A percentile compares a stretch with the other conserved stretches of the same genome.
phyloP scores from a whole-genome alignment of 2,113 vertebrate species.

The Chiloscyllium plagiosum region DNA sequence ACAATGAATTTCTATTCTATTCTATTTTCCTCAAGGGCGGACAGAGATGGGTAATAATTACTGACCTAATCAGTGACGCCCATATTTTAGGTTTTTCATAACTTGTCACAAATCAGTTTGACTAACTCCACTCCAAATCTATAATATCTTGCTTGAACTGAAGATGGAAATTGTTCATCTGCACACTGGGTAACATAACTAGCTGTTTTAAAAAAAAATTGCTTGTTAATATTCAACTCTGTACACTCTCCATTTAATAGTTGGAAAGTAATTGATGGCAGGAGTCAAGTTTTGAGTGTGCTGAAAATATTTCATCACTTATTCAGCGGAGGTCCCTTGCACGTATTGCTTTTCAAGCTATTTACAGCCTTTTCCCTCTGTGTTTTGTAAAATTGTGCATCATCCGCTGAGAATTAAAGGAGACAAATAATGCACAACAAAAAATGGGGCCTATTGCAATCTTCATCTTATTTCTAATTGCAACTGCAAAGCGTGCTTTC shows the following conservation, averaged over 20 bases:
- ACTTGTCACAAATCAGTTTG: not conserved
- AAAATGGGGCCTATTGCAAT: not conserved
- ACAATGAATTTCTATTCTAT: too few relatives aligned
- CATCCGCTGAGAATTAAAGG: not conserved
- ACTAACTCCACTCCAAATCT: not conserved
- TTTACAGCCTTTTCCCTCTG: not conserved
- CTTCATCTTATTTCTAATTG: not conserved
- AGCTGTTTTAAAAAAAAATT: not conserved
- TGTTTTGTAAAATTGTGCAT: not conserved
- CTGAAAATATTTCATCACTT: not conserved
- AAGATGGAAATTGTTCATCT: not conserved
- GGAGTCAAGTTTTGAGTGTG: not conserved
- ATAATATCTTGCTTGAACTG: not conserved
- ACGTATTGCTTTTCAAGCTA: not conserved
- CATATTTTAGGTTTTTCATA: not conserved
- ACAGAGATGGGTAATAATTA: not conserved
- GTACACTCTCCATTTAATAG: not conserved
- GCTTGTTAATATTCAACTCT: not conserved
- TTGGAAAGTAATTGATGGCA: not conserved
- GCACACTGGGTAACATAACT: not conserved
- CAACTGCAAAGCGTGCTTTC: not conserved
- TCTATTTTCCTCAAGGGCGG: not conserved
- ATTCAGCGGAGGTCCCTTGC: not conserved
- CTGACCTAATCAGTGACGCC: not conserved
- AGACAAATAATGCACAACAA: not conserved